phyloP scores from a whole-genome alignment of 2,888 invertebrate genomes.

The Lasioglossum malachurum region DNA sequence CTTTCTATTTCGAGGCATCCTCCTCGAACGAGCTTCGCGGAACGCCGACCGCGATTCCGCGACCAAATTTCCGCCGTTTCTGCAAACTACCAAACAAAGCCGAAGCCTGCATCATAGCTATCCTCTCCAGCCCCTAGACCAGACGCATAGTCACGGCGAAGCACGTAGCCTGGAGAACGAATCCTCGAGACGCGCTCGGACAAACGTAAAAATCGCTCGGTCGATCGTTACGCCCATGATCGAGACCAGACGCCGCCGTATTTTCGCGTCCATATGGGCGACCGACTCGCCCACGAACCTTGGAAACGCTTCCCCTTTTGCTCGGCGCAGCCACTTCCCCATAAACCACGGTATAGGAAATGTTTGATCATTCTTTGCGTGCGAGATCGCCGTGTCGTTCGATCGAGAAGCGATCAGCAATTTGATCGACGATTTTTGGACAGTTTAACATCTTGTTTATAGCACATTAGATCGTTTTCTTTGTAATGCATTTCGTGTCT shows the following conservation, averaged over 20 bases:
- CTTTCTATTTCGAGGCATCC: constrained; percentile 66
- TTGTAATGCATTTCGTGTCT: too few relatives aligned
- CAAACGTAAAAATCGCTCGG: constrained; percentile 19
- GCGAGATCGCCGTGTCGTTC: background rate
- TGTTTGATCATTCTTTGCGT: background rate
- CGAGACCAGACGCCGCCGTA: constrained; percentile 16
- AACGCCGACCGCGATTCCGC: constrained; percentile 26
- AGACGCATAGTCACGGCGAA: background rate
- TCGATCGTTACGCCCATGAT: constrained; percentile 32
- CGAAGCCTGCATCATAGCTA: background rate
- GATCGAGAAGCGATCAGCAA: background rate
- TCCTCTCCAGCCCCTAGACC: background rate
- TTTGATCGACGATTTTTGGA: background rate
- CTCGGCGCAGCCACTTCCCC: background rate
- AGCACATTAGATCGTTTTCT: too few relatives aligned
- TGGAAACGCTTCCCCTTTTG: constrained; percentile 6
- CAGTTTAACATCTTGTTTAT: background rate
- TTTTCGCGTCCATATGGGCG: constrained; percentile 38
- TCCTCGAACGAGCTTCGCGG: constrained; percentile 40
- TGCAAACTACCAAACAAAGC: background rate
- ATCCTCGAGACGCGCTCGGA: background rate
- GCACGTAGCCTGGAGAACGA: background rate
- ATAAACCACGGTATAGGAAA: background rate
- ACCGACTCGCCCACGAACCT: constrained; percentile 6
- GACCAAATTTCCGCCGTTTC: constrained; percentile 21